Base-by-base conservation (phyloP, 2,888 invertebrate genomes). In the Plutella xylostella region DNA sequence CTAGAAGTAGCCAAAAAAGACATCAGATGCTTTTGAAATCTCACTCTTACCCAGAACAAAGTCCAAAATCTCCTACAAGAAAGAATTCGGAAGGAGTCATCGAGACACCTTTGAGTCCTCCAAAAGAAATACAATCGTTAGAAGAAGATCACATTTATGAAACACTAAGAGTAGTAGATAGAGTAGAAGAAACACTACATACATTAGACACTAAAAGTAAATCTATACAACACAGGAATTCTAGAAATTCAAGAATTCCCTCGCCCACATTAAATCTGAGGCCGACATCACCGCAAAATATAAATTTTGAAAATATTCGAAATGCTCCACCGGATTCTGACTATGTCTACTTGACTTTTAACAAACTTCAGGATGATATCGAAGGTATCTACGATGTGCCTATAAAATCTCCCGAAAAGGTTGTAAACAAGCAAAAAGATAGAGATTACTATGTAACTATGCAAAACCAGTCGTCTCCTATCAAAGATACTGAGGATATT, bases 61-160 rank as follows among this genome's bases (percentile, higher is more conserved):
- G 20, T 68, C 82, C 21, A n/a, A n/a, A n/a, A n/a, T n/a, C n/a
- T n/a, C n/a, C n/a, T n/a, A n/a, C n/a, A n/a, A n/a, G n/a, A n/a
- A n/a, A n/a, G n/a, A n/a, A n/a, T n/a, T n/a, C n/a, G 83, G 75
- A 56, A 70, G 58, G 43, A 45, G 60, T 2, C 77, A 74, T 46
- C 60, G 60, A n/a, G 21, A 51, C 48, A 33, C 69, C 67, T 63
- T 51, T 72, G 33, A 77, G 72, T 65, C 73, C 72, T 2, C 74
- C 79, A 58, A 77, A 67, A 48, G 61, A 57, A 44, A 61, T 75
- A 48, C 75, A 84, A 55, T 61, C 62, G 33, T 79, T 78, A 19
- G 82, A 80, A n/a, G 85, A 85, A 44, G 86, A 86, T 51, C 87
- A 87, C 38, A 87, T 88, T 52, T 88, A 88, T 52, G 88, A 88